phyloP scores from a whole-genome alignment of 2,888 invertebrate genomes.

The Thelaira solivaga region DNA sequence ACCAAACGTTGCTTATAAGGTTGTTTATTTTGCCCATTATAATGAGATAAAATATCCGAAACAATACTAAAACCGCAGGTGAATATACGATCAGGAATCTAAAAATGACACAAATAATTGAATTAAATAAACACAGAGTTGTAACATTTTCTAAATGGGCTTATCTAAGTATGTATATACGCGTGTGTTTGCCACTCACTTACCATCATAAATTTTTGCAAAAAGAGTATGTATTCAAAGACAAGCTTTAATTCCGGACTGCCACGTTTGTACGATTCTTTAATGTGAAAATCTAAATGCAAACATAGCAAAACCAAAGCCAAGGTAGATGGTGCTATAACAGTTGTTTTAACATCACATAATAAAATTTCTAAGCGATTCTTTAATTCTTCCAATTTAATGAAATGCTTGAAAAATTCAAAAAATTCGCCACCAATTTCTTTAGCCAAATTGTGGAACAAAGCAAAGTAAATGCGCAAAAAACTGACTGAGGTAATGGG shows the following conservation, averaged over 20 bases:
- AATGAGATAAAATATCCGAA: slow-evolving; percentile 82
- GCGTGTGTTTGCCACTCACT: too few relatives aligned
- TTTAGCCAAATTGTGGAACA: slow-evolving; percentile 80
- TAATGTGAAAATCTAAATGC: slow-evolving; percentile 81
- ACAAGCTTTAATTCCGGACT: slow-evolving; percentile 81
- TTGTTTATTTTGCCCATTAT: slow-evolving; percentile 84
- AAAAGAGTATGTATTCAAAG: slow-evolving; percentile 83
- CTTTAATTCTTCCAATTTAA: slow-evolving; percentile 81
- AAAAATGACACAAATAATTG: slow-evolving; percentile 37
- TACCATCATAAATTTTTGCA: slow-evolving; percentile 86
- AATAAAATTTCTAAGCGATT: slow-evolving; percentile 86
- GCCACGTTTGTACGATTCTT: slow-evolving; percentile 76
- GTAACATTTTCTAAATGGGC: too few relatives aligned
- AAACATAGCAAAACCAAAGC: slow-evolving; percentile 87
- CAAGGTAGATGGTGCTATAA: slow-evolving; percentile 85
- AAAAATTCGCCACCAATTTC: slow-evolving; percentile 78
- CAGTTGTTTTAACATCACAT: slow-evolving; percentile 86
- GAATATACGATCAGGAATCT: slow-evolving; percentile 85
- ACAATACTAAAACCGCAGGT: slow-evolving; percentile 81
- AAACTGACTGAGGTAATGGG: slow-evolving; percentile 83
- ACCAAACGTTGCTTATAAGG: slow-evolving; percentile 85
- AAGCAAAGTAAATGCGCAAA: slow-evolving; percentile 82
- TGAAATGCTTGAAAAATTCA: slow-evolving; percentile 78
- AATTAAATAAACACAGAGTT: neutral
- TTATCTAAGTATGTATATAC: too few relatives aligned